Base-by-base conservation (phyloP, 2,797 vertebrate genomes). In the Eidolon dupreanum region DNA sequence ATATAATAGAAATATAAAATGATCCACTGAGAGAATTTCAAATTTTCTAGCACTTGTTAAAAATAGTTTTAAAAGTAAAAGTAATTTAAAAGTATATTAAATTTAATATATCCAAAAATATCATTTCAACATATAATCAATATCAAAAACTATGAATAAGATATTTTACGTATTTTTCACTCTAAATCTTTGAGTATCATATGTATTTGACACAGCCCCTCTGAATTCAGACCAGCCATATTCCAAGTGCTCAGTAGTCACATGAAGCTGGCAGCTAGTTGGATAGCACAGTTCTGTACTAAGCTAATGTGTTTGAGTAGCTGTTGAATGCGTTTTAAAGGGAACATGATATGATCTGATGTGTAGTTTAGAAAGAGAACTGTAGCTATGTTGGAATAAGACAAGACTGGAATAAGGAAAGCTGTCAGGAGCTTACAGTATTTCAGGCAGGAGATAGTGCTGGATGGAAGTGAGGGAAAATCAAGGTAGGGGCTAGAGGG, bases 261-360 rank as follows among this genome's bases (percentile, higher is more conserved):
- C 5, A 1, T 7, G 5, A 9, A n/a, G 26, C 3, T 4, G 31
- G 33, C 0, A 2, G 38, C 61, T 10, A n/a, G 0, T 10, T 0
- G 28, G 41, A 16, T 36, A 4, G 59, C 61, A 22, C 20, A 17
- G 57, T 31, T 59, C 75, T 57, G 1, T 4, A 3, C 36, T 28
- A 22, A 61, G 57, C 51, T 22, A 5, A 26, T 9, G 6, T 13
- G 38, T 53, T 33, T 31, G n/a, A 43, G 78, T 36, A 92, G 51
- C 78, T 70, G 8, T 49, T 22, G 3, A 2, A 15, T 61, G 22
- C 7, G 0, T 49, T 68, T 81, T 43, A 28, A 61, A 79, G 74
- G 16, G 36, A 43, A 4, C 31, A 1, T 57, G 68, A 6, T 55
- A 11, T 1, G 26, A 22, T 41, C 36, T 43, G 9, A 12, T 20